A percentile compares a stretch with the other conserved stretches of the same genome.
Conservation (phyloP, 2,113 vertebrate genomes). For the Blennius ocellaris region DNA sequence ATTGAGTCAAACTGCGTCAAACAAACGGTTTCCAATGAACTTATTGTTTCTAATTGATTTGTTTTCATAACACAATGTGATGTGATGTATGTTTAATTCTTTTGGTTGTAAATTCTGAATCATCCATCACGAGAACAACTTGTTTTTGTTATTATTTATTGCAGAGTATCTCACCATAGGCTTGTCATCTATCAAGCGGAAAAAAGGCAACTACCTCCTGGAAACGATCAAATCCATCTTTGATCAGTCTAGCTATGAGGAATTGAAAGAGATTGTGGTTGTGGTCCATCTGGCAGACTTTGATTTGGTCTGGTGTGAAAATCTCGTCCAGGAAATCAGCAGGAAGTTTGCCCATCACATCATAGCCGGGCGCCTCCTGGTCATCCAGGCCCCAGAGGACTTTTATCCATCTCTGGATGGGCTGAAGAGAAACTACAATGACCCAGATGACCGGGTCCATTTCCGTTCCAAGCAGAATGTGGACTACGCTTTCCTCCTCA, state of each 20-base stretch:
- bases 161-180: slow-evolving; percentile 96
- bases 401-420: slow-evolving; percentile 94
- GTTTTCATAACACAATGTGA: too few relatives aligned
- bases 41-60: too few relatives aligned
- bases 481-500: slow-evolving; percentile 90
- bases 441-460: slow-evolving; percentile 94
- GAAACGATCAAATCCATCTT: slow-evolving; percentile 98
- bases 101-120: too few relatives aligned
- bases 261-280: slow-evolving; percentile 95
- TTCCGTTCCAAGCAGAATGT: slow-evolving; percentile 99
- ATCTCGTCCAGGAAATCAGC: slow-evolving; percentile 92
- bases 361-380: slow-evolving; percentile 93
- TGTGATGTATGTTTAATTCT: too few relatives aligned
- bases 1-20: too few relatives aligned
- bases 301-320: slow-evolving; percentile 92
- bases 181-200: slow-evolving; percentile 94
- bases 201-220: slow-evolving; percentile 94
- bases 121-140: too few relatives aligned
- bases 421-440: slow-evolving; percentile 98
- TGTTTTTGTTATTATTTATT: neutral
- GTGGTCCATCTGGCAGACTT: slow-evolving; percentile 96
- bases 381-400: slow-evolving; percentile 94
- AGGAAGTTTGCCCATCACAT: slow-evolving; percentile 98
- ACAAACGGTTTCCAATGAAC: too few relatives aligned
- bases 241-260: slow-evolving; percentile 98